Evolutionary conservation across 1,140 invertebrate species (phyloP).

Genomic region (Sminthurinus signatus): DNA sequence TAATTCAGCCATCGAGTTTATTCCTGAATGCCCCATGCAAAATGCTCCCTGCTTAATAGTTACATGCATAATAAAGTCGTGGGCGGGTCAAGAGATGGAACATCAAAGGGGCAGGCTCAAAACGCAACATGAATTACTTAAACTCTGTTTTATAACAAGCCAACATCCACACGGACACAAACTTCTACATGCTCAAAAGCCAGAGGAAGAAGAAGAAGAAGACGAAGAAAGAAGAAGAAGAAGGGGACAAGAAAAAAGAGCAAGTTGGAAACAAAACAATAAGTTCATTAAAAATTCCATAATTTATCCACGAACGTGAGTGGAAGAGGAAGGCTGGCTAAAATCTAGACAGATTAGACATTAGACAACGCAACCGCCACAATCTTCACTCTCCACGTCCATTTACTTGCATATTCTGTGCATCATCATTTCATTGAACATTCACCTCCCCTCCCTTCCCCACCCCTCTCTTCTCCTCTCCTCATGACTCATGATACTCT

Average conservation of each 20-base stretch:
- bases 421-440: background rate
- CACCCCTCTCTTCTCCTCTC: too few relatives aligned
- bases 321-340: background rate
- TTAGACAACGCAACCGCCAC: background rate
- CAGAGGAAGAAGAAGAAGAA: too few relatives aligned
- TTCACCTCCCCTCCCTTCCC: background rate
- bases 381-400: too few relatives aligned
- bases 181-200: background rate
- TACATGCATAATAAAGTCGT: slow-evolving; percentile 10
- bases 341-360: slow-evolving; percentile 16
- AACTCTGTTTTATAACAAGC: background rate
- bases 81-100: slow-evolving; percentile 11
- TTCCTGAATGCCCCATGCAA: too few relatives aligned
- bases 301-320: slow-evolving; percentile 12
- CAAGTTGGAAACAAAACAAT: slow-evolving; percentile 5
- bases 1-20: too few relatives aligned
- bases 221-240: background rate
- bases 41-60: too few relatives aligned
- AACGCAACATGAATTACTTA: slow-evolving; percentile 10
- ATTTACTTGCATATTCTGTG: background rate
- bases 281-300: slow-evolving; percentile 17
- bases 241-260: slow-evolving; percentile 5
- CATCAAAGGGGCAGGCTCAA: slow-evolving; percentile 23
- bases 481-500: too few relatives aligned
- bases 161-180: too few relatives aligned